Evolutionary conservation across 2,797 vertebrate genomes (phyloP), one percentile per base, ranked within the genome.

Genomic region (Tympanoctomys barrerae): DNA sequence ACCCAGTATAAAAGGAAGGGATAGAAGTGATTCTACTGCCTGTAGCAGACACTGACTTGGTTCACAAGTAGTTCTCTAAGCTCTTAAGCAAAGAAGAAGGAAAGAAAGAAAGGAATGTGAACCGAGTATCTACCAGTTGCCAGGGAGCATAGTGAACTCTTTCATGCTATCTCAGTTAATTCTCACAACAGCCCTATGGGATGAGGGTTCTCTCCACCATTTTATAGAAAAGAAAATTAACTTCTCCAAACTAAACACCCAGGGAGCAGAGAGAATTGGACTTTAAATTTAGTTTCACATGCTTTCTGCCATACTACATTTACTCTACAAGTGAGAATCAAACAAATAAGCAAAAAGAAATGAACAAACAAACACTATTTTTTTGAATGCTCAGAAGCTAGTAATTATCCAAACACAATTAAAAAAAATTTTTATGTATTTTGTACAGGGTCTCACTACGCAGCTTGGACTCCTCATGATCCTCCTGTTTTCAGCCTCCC

Each of bases 11-110:
- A 71, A 64, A 77, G 49, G 21, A 36, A 90, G 21, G 31, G 31
- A 11, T 3, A 83, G 22, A 87, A 89, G 31, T 39, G 42, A 31
- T 36, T 39, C 80, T 64, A 28, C 7, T 91, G 26, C 54, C 39
- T 21, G n/a, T 73, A 28, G 46, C 2, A 92, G 77, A 87, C 28
- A 70, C 0, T 0, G 11, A 24, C 33, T 46, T 84, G 28, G 71
- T 46, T 92, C 22, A 33, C 28, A 70, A 80, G 28, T 33, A 75
- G 42, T 83, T 64, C 46, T 54, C 28, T 85, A 79, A 57, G 73
- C 39, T 78, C 85, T 87, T 64, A 95, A 89, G 71, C 57, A 93
- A 59, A 94, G 52, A 82, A 12, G 19, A 64, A 79, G 54, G 24
- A 49, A 46, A 62, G 26, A 57, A 80, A 80, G 79, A 61, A 64